Percentiles rank a stretch among this genome's conserved stretches.
phyloP scores from a whole-genome alignment of 2,888 invertebrate genomes.

The Drosophila basisetae region DNA sequence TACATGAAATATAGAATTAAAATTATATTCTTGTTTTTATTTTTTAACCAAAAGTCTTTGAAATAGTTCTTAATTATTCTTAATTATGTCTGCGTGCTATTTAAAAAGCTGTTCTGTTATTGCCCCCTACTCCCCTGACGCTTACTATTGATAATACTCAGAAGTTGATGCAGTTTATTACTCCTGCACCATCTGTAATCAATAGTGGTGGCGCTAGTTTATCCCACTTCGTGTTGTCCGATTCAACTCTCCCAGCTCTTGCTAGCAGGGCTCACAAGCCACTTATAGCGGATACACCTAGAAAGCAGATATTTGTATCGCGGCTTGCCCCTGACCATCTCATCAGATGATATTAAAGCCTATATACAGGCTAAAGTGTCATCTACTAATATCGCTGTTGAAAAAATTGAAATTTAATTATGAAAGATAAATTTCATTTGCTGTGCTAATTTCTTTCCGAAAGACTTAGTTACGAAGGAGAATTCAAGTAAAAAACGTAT shows the following conservation, averaged over 20 bases:
- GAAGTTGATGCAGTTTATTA: too few species aligned
- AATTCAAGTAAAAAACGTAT: not conserved
- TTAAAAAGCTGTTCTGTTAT: too few species aligned
- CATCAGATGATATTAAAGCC: too few species aligned
- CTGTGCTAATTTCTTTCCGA: too few species aligned
- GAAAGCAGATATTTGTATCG: not conserved
- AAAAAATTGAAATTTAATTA: not conserved
- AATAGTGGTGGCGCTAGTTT: not conserved
- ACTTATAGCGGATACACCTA: not conserved
- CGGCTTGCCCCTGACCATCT: not conserved
- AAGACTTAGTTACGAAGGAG: not conserved
- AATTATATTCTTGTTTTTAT: not conserved
- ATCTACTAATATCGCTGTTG: too few species aligned
- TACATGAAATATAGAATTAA: constrained; percentile 1
- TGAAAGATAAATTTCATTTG: not conserved
- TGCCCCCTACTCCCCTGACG: too few species aligned
- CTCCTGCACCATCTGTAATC: too few species aligned
- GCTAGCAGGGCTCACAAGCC: not conserved
- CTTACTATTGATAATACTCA: too few species aligned
- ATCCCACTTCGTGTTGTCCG: too few species aligned
- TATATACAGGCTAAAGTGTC: too few species aligned
- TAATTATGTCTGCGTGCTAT: not conserved
- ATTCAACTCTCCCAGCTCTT: not conserved
- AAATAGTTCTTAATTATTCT: not conserved
- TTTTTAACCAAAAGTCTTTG: not conserved